Evolutionary conservation across 1,140 invertebrate genomes (phyloP), one percentile per base, ranked within the genome.

Genomic region (Drosophila prosaltans): DNA sequence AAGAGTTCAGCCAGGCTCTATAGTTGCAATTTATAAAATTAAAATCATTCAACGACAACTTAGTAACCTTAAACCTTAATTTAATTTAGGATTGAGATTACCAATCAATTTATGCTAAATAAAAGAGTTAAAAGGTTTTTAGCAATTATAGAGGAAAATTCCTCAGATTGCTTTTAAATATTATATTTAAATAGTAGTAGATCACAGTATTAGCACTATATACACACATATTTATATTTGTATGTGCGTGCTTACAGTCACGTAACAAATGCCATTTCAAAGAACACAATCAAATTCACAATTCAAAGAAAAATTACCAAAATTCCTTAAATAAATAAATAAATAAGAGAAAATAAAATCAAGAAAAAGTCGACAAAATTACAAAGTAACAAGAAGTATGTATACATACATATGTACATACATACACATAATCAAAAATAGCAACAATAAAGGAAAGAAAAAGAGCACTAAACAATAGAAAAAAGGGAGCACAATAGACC

Each of bases 261-360:
- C 74, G 74, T 78, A 74, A 69, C 55, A 28, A 26, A 63, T 16
- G 45, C 21, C 21, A 75, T 64, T 63, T 16, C 30, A 54, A 65
- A 45, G 43, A 65, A 65, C n/a, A 59, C 24, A 48, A 54, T 61
- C 67, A 8, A 77, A 59, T 69, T 30, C 48, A 59, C 57, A 69
- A 58, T 74, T 79, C 66, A 83, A 73, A 73, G 81, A 65, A 72
- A 81, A 60, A 48, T 45, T 36, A 7, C 45, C 48, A 74, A 84
- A 74, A 54, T 55, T 72, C 48, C 75, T 86, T 79, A 82, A 86
- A 86, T 86, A 86, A 85, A 85, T 85, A 85, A 81, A 72, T 51
- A 51, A 36, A 36, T 36, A 36, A 51, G 7, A 26, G 45, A 51
- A 51, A 51, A 51, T 51, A 51, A 51, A 51, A 51, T 51, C 45